Conservation (phyloP, 1,140 invertebrate species). For the Hyles euphorbiae region DNA sequence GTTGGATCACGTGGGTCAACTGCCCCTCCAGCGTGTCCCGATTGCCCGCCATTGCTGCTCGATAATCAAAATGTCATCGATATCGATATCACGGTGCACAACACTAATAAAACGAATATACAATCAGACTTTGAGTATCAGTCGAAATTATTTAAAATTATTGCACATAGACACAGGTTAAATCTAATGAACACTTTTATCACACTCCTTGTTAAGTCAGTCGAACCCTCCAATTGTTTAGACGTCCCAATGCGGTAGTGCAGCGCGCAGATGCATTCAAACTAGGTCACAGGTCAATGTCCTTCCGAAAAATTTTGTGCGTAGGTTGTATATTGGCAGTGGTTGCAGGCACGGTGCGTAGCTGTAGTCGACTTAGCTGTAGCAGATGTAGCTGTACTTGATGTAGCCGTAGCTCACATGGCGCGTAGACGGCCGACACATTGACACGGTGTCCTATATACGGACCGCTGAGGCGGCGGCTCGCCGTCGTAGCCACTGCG, state of each 20-base stretch:
- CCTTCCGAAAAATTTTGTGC: constrained; percentile 49
- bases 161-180: constrained; percentile 29
- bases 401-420: constrained; percentile 2
- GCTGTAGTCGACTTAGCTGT: too few species aligned
- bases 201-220: constrained; percentile 33
- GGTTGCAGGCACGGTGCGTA: constrained; percentile 29
- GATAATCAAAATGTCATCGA: constrained; percentile 10
- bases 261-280: constrained; percentile 55
- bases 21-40: constrained; percentile 50
- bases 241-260: constrained; percentile 39
- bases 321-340: constrained; percentile 48
- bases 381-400: too few species aligned
- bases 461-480: constrained; percentile 44
- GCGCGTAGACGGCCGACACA: constrained; percentile 31
- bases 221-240: constrained; percentile 35
- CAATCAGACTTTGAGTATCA: constrained; percentile 55
- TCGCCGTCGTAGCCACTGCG: constrained; percentile 51
- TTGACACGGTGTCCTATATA: constrained; percentile 60
- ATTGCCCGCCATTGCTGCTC: constrained; percentile 51
- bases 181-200: constrained; percentile 68
- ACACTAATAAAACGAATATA: constrained; percentile 29
- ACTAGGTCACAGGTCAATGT: constrained; percentile 62
- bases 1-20: constrained; percentile 66
- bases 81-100: constrained; percentile 13
- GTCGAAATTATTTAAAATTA: constrained; percentile 45